Conservation (phyloP, 2,888 invertebrate genomes). For the Andrena flavipes region DNA sequence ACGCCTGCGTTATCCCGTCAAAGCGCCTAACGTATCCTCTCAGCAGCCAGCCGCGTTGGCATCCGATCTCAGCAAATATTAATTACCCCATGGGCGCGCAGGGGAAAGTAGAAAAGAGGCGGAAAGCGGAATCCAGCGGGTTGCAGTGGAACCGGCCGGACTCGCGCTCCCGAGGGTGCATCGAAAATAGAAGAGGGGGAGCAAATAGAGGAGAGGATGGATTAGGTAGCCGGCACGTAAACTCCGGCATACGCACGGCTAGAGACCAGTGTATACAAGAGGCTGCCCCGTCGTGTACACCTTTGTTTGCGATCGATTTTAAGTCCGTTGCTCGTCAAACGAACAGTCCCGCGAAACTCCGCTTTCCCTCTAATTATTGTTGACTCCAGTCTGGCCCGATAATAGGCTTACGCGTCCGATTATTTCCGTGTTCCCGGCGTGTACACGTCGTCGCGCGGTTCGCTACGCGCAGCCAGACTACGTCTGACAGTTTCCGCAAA, state of each 20-base stretch:
- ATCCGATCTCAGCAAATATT: conserved; percentile 61
- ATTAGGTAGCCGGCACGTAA: conserved; percentile 62
- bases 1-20: background rate
- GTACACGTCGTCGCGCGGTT: conserved; percentile 17
- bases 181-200: conserved; percentile 56
- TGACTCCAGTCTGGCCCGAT: conserved; percentile 57
- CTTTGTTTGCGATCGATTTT: conserved; percentile 69
- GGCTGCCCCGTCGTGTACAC: conserved; percentile 18
- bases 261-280: conserved; percentile 36
- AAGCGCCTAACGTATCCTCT: conserved; percentile 24
- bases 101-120: conserved; percentile 18
- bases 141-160: conserved; percentile 17
- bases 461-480: conserved; percentile 15
- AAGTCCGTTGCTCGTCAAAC: conserved; percentile 52
- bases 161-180: conserved; percentile 39
- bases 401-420: conserved; percentile 68
- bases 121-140: conserved; percentile 28
- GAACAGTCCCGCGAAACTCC: conserved; percentile 46
- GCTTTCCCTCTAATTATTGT: conserved; percentile 69
- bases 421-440: conserved; percentile 53
- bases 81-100: conserved; percentile 38
- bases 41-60: conserved; percentile 4
- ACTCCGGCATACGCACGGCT: conserved; percentile 45
- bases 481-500: conserved; percentile 52
- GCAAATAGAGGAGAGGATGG: conserved; percentile 59